Conservation (phyloP, 2,113 vertebrate genomes). For the Myrmophylax atrothorax region DNA sequence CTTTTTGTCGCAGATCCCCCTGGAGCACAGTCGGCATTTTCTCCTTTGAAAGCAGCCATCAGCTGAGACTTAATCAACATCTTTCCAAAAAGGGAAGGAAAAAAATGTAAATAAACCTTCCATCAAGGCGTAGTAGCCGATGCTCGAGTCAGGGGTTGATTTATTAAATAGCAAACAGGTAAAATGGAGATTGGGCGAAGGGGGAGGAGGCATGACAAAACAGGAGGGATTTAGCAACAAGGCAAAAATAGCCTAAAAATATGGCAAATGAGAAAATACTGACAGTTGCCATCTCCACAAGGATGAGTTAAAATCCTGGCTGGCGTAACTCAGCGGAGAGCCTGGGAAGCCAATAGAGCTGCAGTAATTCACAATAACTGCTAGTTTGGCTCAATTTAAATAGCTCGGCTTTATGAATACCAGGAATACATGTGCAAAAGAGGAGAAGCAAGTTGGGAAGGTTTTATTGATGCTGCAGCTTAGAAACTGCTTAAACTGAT, state of each 20-base stretch:
- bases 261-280: neutral
- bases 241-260: conserved; percentile 40
- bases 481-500: conserved; percentile 62
- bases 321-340: neutral
- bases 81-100: neutral
- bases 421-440: neutral
- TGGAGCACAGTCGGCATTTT: neutral
- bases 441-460: conserved; percentile 23
- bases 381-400: conserved; percentile 51
- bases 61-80: conserved; percentile 9
- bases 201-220: neutral
- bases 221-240: neutral
- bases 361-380: conserved; percentile 57
- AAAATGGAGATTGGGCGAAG: neutral
- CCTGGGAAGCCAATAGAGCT: neutral
- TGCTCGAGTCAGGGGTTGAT: neutral
- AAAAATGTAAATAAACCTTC: neutral
- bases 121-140: neutral
- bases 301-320: conserved; percentile 43
- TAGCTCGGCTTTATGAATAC: neutral
- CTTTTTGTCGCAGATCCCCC: neutral
- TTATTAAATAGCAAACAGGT: neutral
- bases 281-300: conserved; percentile 16
- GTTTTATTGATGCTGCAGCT: conserved; percentile 49
- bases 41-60: neutral